Evolutionary conservation across 2,888 invertebrate genomes (phyloP), one percentile per base, ranked within the genome.

Genomic region (Ephialtes manifestator): DNA sequence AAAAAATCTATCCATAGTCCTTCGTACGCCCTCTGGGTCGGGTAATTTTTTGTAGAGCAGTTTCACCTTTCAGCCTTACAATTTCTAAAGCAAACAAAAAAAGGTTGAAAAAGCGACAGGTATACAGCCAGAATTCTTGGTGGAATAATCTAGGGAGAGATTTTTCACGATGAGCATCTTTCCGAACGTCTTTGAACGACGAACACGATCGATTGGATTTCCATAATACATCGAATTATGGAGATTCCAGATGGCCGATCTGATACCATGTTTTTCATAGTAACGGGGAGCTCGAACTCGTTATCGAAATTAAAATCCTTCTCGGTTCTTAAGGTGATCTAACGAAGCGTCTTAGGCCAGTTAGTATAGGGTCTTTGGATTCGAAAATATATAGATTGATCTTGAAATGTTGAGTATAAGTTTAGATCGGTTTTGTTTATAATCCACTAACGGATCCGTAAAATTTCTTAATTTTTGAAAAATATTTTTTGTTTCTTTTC

Each of bases 141-240:
- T 39, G 51, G 13, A 43, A 46, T 20, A 43, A 46, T 20, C 11
- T 39, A 15, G 20, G 15, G 2, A 20, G 13, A 39, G 43, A 39
- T 65, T 65, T 39, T 39, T 65, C 20, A 43, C 65, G 39, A 65
- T 4, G 48, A 15, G 20, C 1, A 11, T 31, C 24, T 24, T 24
- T 24, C 43, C n/a, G 4, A 60, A 1, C 18, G 43, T 15, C 20
- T 58, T 67, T 46, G 35, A 48, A 20, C 51, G n/a, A n/a, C n/a
- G 18, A 75, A 65, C 18, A 39, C 65, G 60, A 71, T 53, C 65
- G 71, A 82, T 77, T 55, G 82, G 76, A 82, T 77, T 82, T 77
- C 76, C 76, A 82, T 77, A 77, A 82, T 82, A 63, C 65, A 82
- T 53, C 71, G 60, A 76, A 76, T 77, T 76, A 82, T 76, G 71